Base-by-base conservation (phyloP, 2,797 vertebrate genomes). In the Takifugu rubripes region DNA sequence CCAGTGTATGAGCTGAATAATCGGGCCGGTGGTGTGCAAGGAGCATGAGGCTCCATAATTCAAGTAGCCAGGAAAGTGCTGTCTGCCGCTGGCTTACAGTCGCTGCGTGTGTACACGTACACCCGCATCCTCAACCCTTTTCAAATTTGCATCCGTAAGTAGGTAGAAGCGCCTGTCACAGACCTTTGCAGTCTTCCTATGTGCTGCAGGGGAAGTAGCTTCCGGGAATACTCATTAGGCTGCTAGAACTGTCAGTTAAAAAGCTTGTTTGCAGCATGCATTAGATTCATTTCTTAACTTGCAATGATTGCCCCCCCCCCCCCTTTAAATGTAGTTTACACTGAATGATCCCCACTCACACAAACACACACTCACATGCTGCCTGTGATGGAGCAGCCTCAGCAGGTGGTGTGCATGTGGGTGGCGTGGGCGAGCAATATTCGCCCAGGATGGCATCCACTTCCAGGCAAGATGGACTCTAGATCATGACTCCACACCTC, bases 371-470 rank as follows among this genome's bases (percentile, higher is more conserved):
- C 48, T 66, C 62, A 74, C 21, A 72, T n/a, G 17, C 59, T 77
- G 59, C 53, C 55, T 76, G 64, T 65, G 67, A 74, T 56, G 49
- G 61, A 56, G 59, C 57, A 72, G 67, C 69, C 59, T 74, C 64
- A 72, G 76, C 80, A 86, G 80, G 77, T 77, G 80, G 80, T 81
- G 69, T 64, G 54, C 61, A 27, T 59, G 87, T 85, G 83, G 78
- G 84, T 70, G 73, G 78, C 61, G 80, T 85, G 83, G 78, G 79
- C 25, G 78, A 67, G 75, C 69, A 54, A 72, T 59, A 77, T 78
- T 78, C 71, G 77, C 72, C 72, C 66, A 72, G 74, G 74, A 76
- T 77, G 80, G 74, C 75, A 68, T 77, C 77, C 52, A 72, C 67
- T 83, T 78, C 59, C 59, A 72, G 72, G 61, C 68, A 77, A 83